These are phyloP conservation scores for Brachystomella parvula DNA, from an alignment of 1,140 invertebrate genomes.

Conservation along the genomic window DNA sequence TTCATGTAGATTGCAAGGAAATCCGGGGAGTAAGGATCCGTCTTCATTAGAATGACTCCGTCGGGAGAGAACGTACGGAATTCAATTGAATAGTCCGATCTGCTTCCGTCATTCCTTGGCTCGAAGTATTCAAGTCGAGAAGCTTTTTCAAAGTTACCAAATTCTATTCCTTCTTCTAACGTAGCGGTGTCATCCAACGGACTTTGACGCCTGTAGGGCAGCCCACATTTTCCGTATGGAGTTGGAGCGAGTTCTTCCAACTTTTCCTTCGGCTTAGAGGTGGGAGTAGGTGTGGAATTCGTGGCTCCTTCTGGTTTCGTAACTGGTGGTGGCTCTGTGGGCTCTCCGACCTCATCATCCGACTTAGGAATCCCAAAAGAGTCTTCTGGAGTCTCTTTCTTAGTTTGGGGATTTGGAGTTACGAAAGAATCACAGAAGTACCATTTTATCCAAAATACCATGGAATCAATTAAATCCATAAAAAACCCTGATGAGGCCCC, in stretches of 20 bases:
- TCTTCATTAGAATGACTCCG: slow-evolving; percentile 80
- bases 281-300: neutral
- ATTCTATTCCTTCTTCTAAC: slow-evolving; percentile 29
- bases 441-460: too few species aligned
- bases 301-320: too few species aligned
- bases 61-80: slow-evolving; percentile 68
- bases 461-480: too few species aligned
- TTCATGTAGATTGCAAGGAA: too few species aligned
- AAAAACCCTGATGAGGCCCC: too few species aligned
- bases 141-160: slow-evolving; percentile 34
- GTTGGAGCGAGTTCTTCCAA: slow-evolving; percentile 19
- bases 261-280: neutral
- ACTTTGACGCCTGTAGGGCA: slow-evolving; percentile 21
- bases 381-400: slow-evolving; percentile 41
- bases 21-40: too few species aligned
- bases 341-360: neutral
- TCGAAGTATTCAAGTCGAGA: slow-evolving; percentile 27
- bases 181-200: slow-evolving; percentile 10
- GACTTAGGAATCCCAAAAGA: neutral
- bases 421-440: slow-evolving; percentile 39
- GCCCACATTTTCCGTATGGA: slow-evolving; percentile 24
- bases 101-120: slow-evolving; percentile 24
- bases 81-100: slow-evolving; percentile 66
- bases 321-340: neutral
- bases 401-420: slow-evolving; percentile 40